Base-by-base conservation (phyloP, 2,797 vertebrate species). In the Peromyscus attwateri region DNA sequence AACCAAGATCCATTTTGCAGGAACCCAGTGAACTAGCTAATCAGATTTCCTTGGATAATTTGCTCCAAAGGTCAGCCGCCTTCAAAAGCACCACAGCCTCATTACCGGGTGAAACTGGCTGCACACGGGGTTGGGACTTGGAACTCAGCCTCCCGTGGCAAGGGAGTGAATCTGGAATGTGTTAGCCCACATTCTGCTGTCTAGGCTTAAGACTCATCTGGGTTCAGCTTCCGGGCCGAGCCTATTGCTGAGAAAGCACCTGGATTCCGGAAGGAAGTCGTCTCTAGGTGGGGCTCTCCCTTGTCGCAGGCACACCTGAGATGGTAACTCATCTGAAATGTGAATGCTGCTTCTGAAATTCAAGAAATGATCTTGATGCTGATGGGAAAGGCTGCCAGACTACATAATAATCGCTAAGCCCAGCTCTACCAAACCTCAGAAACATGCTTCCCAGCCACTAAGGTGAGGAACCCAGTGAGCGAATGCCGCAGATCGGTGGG, bases 11-110 rank as follows among this genome's bases (percentile, higher is more conserved):
- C 89, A 60, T 98, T 97, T 64, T 95, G 94, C 93, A 97, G 90
- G 92, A 96, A 97, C 95, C 96, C 95, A 97, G 95, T 97, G 98
- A 98, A 97, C 97, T 97, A 97, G 97, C 95, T 98, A 98, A 98
- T 98, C 96, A 98, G 95, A 98, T 98, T 97, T 98, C 97, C 97
- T 96, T 97, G 98, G 98, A 94, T 98, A 98, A 97, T 98, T 98
- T 97, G 97, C 91, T 97, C 95, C 98, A 98, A 96, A 97, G 97
- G 97, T 97, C 97, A 97, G 97, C 92, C 43, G 94, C 95, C 95
- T 98, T 95, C 94, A 96, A 94, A 97, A 97, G 88, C 91, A 89
- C 92, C 87, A 52, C 70, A 4, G 83, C 89, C 92, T 98, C 97
- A 95, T 97, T 97, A 97, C 81, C 85, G 0, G 3, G 62, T 82